Percentiles rank a stretch among this genome's conserved stretches.
Evolutionary conservation across 2,113 vertebrate genomes (phyloP).

Genomic region (Scomber japonicus): DNA sequence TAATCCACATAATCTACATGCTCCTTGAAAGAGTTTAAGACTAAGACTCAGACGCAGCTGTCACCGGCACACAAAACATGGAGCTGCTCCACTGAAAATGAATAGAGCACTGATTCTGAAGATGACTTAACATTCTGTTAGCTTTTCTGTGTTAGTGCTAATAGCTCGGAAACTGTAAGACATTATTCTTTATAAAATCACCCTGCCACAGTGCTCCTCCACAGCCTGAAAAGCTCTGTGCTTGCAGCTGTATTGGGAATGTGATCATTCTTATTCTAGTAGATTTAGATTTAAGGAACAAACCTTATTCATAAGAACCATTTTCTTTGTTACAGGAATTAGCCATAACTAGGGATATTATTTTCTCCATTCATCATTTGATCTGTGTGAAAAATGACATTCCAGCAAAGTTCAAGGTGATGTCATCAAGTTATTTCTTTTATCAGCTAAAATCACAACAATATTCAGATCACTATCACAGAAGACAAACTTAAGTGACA

Average conservation of each 20-base stretch:
- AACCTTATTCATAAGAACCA: no score
- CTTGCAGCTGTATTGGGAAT: neutral
- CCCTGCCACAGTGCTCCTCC: neutral
- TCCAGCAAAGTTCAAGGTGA: no score
- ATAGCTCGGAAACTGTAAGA: neutral
- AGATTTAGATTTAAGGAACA: neutral
- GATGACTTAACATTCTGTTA: neutral
- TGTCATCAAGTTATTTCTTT: no score
- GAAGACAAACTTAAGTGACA: neutral
- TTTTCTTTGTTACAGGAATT: no score
- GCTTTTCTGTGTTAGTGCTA: neutral
- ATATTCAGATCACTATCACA: neutral
- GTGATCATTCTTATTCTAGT: neutral
- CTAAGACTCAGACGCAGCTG: neutral
- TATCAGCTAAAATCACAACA: no score
- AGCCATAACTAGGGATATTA: no score
- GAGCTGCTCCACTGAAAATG: neutral
- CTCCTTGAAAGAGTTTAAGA: neutral
- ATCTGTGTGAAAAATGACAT: no score
- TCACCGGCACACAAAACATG: neutral
- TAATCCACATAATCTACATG: neutral
- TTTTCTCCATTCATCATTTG: no score
- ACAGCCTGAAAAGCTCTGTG: neutral
- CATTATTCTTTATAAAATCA: neutral
- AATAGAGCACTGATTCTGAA: neutral